Evolutionary conservation across 2,797 vertebrate species (phyloP).

Genomic region (Pipistrellus kuhlii): DNA sequence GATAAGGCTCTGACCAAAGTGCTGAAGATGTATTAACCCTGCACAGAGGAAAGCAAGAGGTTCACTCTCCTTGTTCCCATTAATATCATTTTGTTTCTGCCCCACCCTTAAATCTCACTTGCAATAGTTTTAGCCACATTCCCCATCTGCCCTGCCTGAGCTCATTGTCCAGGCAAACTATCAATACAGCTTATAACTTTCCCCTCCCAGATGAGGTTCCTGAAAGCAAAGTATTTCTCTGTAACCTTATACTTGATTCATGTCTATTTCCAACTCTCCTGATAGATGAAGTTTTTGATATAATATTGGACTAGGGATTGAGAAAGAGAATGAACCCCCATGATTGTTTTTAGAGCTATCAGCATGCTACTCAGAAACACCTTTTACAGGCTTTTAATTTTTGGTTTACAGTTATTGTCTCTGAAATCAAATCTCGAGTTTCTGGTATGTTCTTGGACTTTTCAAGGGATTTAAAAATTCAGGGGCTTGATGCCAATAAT

Average conservation of each 20-base stretch:
- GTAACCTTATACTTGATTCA: neutral
- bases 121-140: neutral
- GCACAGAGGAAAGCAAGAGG: neutral
- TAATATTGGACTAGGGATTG: neutral
- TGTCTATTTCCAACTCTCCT: constrained; percentile 20
- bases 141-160: neutral
- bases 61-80: neutral
- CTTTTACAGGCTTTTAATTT: constrained; percentile 74
- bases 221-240: neutral
- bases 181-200: neutral
- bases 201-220: neutral
- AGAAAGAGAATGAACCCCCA: constrained; percentile 39
- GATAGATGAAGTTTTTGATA: neutral
- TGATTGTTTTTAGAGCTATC: constrained; percentile 72
- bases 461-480: constrained; percentile 77
- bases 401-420: constrained; percentile 74
- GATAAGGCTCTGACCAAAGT: neutral
- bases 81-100: neutral
- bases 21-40: neutral
- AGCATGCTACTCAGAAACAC: constrained; percentile 55
- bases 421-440: constrained; percentile 66
- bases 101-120: neutral
- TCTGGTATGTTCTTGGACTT: constrained; percentile 66
- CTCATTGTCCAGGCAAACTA: neutral
- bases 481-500: constrained; percentile 63